Evolutionary conservation across 2,113 vertebrate genomes (phyloP).

Genomic region (Lophotis ruficrista): DNA sequence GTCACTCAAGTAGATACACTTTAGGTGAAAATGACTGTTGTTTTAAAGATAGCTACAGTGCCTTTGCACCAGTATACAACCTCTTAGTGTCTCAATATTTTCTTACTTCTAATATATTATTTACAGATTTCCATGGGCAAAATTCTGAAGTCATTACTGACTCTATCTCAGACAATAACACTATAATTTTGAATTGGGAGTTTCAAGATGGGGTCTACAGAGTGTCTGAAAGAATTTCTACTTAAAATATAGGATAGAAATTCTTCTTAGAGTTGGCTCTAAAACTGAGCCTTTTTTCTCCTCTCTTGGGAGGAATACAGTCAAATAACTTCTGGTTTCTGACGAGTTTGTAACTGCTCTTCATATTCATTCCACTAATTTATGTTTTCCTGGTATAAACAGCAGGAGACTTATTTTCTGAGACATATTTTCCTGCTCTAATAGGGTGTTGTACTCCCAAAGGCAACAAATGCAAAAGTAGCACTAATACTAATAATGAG

Average conservation of each 20-base stretch:
- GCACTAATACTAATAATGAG: neutral
- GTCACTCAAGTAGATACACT: neutral
- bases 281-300: neutral
- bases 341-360: neutral
- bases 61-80: neutral
- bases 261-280: neutral
- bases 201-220: neutral
- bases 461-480: neutral
- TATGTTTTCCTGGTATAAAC: neutral
- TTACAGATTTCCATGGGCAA: neutral
- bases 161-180: neutral
- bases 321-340: neutral
- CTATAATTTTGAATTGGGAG: neutral
- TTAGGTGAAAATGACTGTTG: neutral
- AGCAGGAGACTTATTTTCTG: neutral
- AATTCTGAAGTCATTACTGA: neutral
- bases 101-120: neutral
- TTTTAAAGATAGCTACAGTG: neutral
- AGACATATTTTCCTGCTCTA: neutral
- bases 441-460: neutral
- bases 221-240: neutral
- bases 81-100: neutral
- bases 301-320: neutral
- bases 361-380: neutral
- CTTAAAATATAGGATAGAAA: neutral